Conservation (phyloP, 2,113 vertebrate genomes). For the Gadus macrocephalus region DNA sequence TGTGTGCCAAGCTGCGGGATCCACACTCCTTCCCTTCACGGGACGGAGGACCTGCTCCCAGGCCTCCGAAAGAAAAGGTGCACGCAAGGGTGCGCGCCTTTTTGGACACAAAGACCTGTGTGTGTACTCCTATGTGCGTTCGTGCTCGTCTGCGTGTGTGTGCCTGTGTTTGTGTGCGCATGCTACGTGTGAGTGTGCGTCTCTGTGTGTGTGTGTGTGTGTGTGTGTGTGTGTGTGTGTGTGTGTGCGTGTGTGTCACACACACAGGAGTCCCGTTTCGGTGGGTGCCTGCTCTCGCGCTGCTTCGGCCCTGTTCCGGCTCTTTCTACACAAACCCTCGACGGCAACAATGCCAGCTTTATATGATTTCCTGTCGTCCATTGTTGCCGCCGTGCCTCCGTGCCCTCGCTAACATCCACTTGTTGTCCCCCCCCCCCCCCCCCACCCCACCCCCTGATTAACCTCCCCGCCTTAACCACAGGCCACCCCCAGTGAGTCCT, state of each 20-base stretch:
- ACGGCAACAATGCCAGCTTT: conserved; percentile 49
- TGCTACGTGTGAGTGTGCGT: too few relatives aligned
- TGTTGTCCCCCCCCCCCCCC: conserved; percentile 23
- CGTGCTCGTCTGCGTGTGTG: too few relatives aligned
- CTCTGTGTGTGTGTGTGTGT: not conserved
- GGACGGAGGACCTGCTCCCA: not conserved
- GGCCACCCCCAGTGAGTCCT: not conserved
- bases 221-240: too few relatives aligned
- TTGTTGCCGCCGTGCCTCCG: conserved; percentile 44
- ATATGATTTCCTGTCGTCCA: conserved; percentile 56
- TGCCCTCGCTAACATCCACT: conserved; percentile 51
- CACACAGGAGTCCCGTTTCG: too few relatives aligned
- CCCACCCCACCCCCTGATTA: not conserved
- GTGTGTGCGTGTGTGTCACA: not conserved
- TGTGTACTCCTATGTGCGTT: not conserved
- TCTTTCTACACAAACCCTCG: conserved; percentile 41
- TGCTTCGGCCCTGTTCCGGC: conserved; percentile 35
- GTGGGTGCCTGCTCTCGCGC: not conserved
- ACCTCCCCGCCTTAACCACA: not conserved
- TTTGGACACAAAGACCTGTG: too few relatives aligned
- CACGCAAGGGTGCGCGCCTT: not conserved
- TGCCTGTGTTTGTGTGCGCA: not conserved
- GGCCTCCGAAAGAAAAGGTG: too few relatives aligned
- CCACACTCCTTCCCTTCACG: not conserved
- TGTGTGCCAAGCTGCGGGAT: too few relatives aligned